A percentile compares a stretch with the other conserved stretches of the same genome.
These are phyloP conservation scores for Limanda limanda DNA, from an alignment of 2,113 vertebrate genomes.

Conservation along the genomic window DNA sequence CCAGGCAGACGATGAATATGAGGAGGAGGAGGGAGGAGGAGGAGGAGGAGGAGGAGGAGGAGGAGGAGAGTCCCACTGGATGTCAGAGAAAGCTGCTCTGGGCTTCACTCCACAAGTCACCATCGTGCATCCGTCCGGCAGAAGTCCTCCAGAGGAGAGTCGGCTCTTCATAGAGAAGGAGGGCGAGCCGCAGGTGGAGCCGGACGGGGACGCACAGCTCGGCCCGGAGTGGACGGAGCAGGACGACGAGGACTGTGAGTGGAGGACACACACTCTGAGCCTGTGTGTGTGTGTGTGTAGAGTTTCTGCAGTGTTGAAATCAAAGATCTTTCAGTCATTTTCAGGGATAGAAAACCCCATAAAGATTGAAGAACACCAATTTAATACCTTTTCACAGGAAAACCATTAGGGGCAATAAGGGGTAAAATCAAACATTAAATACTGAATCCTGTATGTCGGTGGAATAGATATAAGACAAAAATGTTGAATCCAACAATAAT, in stretches of 20 bases:
- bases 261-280: no score
- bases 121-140: constrained; percentile 49
- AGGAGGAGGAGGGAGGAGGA: constrained; percentile 47
- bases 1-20: constrained; percentile 62
- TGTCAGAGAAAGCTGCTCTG: constrained; percentile 55
- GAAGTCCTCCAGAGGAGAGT: constrained; percentile 47
- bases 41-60: constrained; percentile 36
- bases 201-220: constrained; percentile 8
- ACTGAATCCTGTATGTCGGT: no score
- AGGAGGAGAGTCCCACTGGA: constrained; percentile 30
- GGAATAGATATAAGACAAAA: no score
- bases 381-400: not conserved
- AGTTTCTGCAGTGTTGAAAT: no score
- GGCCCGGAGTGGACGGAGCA: constrained; percentile 7
- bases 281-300: no score
- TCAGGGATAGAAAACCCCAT: no score
- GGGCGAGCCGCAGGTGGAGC: not conserved
- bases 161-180: constrained; percentile 18
- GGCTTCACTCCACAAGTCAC: constrained; percentile 80
- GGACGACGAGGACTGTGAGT: constrained; percentile 65
- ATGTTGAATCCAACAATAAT: no score
- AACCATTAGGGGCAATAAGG: no score
- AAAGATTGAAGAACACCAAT: not conserved
- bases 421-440: no score
- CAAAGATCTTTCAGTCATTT: no score